Evolutionary conservation across 35 echinoderm and acorn worm species (phyloP), one percentile per base, ranked within the genome.

Genomic region (Ophiothrix spiculata): DNA sequence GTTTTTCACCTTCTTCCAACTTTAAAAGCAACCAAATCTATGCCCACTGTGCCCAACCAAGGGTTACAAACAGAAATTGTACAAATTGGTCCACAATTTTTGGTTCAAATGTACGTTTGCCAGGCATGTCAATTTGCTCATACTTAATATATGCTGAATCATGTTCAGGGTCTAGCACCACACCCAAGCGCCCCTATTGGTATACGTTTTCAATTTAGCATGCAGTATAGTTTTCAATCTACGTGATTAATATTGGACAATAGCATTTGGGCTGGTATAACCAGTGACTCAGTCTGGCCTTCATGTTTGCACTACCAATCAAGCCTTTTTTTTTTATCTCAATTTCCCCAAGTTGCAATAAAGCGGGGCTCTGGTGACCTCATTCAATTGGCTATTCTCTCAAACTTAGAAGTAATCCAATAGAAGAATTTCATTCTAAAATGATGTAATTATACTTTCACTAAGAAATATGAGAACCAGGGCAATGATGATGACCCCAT

Each of bases 161-260:
- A 69, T 69, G 60, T 69, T 69, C 29, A n/a, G 6, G 60, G 60
- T 69, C 60, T 69, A 4, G 60, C 60, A n/a, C n/a, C n/a, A n/a
- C 42, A 69, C 60, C 60, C 23, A 15, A 25, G 60, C 23, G 25
- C 60, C 60, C 60, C 60, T 69, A 4, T n/a, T n/a, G n/a, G n/a
- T n/a, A n/a, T n/a, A n/a, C n/a, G n/a, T n/a, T n/a, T n/a, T n/a
- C n/a, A n/a, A n/a, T n/a, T n/a, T n/a, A n/a, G n/a, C n/a, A n/a
- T n/a, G 16, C 29, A 15, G 16, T 69, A 69, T 69, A 15, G 60
- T 69, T 69, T 69, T 69, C 60, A 69, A 69, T 69, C 3, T 69
- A 69, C 60, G 60, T 69, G 60, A 69, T 69, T 69, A 69, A 69
- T 25, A 69, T 69, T 69, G 29, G 16, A 69, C 60, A 69, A 69